Conservation (phyloP, 1,140 invertebrate species). For the Magallana gigas region DNA sequence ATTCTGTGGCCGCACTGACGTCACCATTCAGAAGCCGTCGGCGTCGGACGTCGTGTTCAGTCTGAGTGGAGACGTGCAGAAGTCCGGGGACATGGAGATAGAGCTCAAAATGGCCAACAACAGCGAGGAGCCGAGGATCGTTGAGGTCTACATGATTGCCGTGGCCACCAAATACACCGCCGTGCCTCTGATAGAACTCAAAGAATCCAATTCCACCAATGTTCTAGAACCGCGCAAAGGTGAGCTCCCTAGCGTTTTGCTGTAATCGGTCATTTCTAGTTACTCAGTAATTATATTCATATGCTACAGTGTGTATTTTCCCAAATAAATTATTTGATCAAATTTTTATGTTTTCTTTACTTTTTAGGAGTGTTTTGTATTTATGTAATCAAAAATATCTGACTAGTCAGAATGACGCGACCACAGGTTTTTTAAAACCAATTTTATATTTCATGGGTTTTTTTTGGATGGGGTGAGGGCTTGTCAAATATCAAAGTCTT, state of each 20-base stretch:
- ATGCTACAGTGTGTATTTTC: too few species aligned
- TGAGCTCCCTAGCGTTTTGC: slow-evolving; percentile 39
- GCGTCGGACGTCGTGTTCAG: slow-evolving; percentile 68
- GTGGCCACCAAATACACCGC: slow-evolving; percentile 73
- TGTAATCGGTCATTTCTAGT: too few species aligned
- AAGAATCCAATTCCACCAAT: slow-evolving; percentile 61
- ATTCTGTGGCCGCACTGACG: slow-evolving; percentile 60
- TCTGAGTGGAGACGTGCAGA: slow-evolving; percentile 64
- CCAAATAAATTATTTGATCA: too few species aligned
- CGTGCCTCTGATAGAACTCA: slow-evolving; percentile 68
- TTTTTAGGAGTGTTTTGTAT: too few species aligned
- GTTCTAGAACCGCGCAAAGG: slow-evolving; percentile 69
- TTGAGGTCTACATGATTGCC: slow-evolving; percentile 66
- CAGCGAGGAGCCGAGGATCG: slow-evolving; percentile 61
- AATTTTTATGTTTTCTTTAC: too few species aligned
- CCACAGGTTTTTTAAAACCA: too few species aligned
- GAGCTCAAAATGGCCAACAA: slow-evolving; percentile 66
- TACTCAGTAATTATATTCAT: too few species aligned
- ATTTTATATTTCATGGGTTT: too few species aligned
- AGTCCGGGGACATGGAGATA: slow-evolving; percentile 66
- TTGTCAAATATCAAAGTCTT: too few species aligned
- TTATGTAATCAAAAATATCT: too few species aligned
- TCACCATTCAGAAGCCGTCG: slow-evolving; percentile 41
- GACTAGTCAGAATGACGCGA: too few species aligned
- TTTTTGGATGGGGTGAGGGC: too few species aligned